These are phyloP conservation scores for Pachypeltis micranthus DNA, from an alignment of 1,140 invertebrate genomes.

Conservation along the genomic window DNA sequence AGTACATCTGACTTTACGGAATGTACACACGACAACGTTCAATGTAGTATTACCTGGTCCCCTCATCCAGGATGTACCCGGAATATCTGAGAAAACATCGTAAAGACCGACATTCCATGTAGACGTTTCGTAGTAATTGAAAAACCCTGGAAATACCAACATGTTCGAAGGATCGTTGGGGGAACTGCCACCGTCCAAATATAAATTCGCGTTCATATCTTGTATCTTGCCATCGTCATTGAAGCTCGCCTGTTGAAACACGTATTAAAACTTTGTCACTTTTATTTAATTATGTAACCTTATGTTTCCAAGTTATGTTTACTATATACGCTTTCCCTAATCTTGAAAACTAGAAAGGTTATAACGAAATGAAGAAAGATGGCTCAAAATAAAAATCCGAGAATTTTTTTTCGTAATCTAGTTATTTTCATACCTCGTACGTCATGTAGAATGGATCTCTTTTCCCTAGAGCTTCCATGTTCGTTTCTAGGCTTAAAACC, in stretches of 20 bases:
- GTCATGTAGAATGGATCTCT: conserved; percentile 42
- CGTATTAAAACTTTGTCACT: neutral
- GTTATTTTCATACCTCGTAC: conserved; percentile 50
- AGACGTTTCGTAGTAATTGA: conserved; percentile 40
- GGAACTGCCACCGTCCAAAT: conserved; percentile 47
- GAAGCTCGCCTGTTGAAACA: conserved; percentile 26
- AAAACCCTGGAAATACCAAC: conserved; percentile 35
- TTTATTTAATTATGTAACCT: too few relatives aligned
- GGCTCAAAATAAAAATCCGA: neutral
- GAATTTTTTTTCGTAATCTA: too few relatives aligned
- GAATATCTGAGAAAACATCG: conserved; percentile 45
- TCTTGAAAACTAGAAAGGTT: too few relatives aligned
- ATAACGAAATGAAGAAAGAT: too few relatives aligned
- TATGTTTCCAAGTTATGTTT: too few relatives aligned
- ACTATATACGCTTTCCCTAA: too few relatives aligned
- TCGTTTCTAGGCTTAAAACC: conserved; percentile 48
- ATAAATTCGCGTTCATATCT: conserved; percentile 45
- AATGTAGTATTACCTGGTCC: conserved; percentile 41
- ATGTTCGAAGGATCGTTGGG: conserved; percentile 45
- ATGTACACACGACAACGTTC: too few relatives aligned
- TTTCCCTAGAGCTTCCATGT: conserved; percentile 54
- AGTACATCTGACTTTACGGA: too few relatives aligned
- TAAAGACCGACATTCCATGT: conserved; percentile 43
- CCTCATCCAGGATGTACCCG: conserved; percentile 45
- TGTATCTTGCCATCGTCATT: conserved; percentile 52